Conservation (phyloP, 2,113 vertebrate species). For the Macrotis lagotis region DNA sequence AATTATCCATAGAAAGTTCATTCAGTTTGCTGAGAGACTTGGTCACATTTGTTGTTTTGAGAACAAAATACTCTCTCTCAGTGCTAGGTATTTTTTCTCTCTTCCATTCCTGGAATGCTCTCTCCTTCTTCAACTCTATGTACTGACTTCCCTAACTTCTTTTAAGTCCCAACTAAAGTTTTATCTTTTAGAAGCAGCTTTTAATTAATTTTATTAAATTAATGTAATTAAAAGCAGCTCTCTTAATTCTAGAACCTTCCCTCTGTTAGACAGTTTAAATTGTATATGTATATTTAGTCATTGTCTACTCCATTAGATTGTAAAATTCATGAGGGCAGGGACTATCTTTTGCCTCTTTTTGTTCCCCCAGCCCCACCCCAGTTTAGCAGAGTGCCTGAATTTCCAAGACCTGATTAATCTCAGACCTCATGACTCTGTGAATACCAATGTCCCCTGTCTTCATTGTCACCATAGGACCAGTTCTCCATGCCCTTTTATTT, state of each 20-base stretch:
- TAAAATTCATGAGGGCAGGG: background rate
- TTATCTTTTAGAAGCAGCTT: background rate
- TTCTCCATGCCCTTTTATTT: background rate
- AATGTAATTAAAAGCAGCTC: no score
- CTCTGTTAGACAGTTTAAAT: background rate
- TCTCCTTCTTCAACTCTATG: background rate
- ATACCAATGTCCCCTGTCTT: background rate
- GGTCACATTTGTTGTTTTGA: background rate
- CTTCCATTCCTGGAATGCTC: background rate
- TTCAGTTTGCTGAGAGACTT: background rate
- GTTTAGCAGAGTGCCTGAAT: background rate
- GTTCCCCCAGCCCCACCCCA: no score
- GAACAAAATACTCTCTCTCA: background rate
- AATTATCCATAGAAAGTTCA: background rate
- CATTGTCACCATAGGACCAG: background rate
- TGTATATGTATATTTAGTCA: background rate
- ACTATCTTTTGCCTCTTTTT: background rate
- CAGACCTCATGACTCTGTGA: background rate
- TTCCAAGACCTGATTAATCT: background rate
- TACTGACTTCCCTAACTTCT: background rate
- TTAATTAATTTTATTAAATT: no score
- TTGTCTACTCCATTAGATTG: background rate
- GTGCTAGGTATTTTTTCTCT: background rate
- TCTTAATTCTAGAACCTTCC: background rate
- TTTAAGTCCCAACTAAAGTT: background rate